These are phyloP conservation scores for Dendrocincla fuliginosa DNA, from an alignment of 2,797 vertebrate species.

Conservation along the genomic window DNA sequence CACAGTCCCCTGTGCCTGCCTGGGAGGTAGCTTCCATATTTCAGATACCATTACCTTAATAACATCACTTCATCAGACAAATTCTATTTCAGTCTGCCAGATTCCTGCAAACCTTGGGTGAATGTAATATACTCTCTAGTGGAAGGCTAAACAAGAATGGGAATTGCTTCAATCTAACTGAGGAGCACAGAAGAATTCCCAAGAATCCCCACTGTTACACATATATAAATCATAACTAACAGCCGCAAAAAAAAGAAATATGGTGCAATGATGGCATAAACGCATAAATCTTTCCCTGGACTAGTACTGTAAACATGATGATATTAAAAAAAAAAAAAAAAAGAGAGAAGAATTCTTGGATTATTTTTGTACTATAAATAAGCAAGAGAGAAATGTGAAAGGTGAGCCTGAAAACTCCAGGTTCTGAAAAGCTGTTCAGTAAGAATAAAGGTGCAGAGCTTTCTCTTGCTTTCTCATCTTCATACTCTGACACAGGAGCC, in stretches of 20 bases:
- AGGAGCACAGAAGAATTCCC: not conserved
- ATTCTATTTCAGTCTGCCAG: not conserved
- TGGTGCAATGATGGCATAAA: not conserved
- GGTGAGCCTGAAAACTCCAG: not conserved
- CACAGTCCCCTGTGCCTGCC: not conserved
- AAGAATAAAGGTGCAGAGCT: not conserved
- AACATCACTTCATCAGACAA: not conserved
- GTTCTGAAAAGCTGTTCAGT: not conserved
- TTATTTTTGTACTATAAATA: not conserved
- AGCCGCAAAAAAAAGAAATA: not conserved
- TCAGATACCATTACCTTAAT: not conserved
- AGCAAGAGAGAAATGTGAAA: not conserved
- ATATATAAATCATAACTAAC: not conserved
- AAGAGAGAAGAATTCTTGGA: not conserved
- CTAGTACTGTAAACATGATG: not conserved
- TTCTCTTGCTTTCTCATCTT: not conserved
- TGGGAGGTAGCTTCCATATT: not conserved
- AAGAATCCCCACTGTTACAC: not conserved
- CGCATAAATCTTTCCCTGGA: not conserved
- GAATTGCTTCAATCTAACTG: not conserved
- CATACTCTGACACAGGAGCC: not conserved
- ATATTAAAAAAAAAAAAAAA: not conserved
- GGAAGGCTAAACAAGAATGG: not conserved
- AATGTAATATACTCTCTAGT: not conserved
- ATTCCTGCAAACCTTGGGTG: not conserved